Evolutionary conservation across 2,797 vertebrate species (phyloP).

Genomic region (Falco columbarius): DNA sequence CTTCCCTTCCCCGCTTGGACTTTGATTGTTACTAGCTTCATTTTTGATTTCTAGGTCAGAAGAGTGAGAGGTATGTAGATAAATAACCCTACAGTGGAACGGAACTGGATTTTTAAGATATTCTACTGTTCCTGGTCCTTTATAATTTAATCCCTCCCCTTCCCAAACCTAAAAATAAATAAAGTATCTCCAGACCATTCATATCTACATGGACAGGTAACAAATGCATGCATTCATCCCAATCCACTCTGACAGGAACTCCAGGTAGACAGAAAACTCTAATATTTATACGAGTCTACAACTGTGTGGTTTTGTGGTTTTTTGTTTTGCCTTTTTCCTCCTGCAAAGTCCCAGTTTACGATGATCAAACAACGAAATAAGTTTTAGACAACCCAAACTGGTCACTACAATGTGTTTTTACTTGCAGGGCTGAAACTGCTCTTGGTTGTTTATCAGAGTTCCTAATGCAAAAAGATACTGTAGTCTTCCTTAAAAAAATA

Average conservation of each 20-base stretch:
- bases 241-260: slow-evolving; percentile 62
- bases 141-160: slow-evolving; percentile 73
- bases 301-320: slow-evolving; percentile 2
- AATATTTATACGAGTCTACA: slow-evolving; percentile 37
- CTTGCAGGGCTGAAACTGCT: slow-evolving; percentile 48
- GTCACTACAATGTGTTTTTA: slow-evolving; percentile 40
- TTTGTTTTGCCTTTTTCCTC: neutral
- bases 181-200: slow-evolving; percentile 76
- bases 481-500: slow-evolving; percentile 70
- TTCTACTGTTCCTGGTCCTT: slow-evolving; percentile 79
- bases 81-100: slow-evolving; percentile 72
- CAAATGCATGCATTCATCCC: slow-evolving; percentile 73
- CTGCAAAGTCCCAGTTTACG: slow-evolving; percentile 41
- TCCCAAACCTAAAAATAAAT: slow-evolving; percentile 79
- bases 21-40: slow-evolving; percentile 19
- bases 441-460: slow-evolving; percentile 54
- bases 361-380: slow-evolving; percentile 1
- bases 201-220: slow-evolving; percentile 72
- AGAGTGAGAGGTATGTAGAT: slow-evolving; percentile 70
- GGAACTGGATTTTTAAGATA: slow-evolving; percentile 62
- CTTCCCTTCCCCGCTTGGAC: slow-evolving; percentile 3
- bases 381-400: slow-evolving; percentile 41
- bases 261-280: slow-evolving; percentile 61
- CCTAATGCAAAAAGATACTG: slow-evolving; percentile 70
- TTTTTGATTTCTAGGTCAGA: slow-evolving; percentile 65